Percentiles rank a stretch among this genome's conserved stretches.
These are phyloP conservation scores for Riparia riparia DNA, from an alignment of 2,113 vertebrate species.

Conservation along the genomic window DNA sequence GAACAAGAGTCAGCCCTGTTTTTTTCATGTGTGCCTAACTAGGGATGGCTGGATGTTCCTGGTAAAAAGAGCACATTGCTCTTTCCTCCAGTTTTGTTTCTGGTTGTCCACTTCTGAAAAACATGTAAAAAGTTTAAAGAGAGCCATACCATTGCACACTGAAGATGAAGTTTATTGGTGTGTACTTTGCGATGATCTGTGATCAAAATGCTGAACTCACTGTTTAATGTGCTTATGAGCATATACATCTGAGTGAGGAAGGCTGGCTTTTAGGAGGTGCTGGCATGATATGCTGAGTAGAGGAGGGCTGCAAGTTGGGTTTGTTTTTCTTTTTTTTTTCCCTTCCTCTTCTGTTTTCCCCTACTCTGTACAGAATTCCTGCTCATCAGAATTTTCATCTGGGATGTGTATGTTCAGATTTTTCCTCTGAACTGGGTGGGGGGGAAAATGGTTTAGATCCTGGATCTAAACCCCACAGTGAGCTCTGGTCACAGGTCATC, in stretches of 20 bases:
- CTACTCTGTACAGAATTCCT: background rate
- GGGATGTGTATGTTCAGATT: fast-evolving
- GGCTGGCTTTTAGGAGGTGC: background rate
- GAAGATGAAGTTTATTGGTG: background rate
- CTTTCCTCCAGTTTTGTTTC: background rate
- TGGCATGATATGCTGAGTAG: background rate
- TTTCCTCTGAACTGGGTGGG: background rate
- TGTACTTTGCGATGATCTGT: background rate
- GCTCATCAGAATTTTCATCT: background rate
- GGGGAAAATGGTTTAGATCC: background rate
- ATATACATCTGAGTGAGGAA: background rate
- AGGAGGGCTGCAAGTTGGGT: background rate
- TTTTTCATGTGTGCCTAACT: background rate
- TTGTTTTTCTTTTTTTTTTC: no score
- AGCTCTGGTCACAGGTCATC: background rate
- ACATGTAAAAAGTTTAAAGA: background rate
- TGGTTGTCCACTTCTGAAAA: background rate
- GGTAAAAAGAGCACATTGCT: background rate
- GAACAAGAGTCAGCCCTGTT: background rate
- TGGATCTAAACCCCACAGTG: background rate
- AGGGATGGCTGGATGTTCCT: background rate
- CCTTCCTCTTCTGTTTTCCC: background rate
- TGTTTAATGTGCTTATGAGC: background rate
- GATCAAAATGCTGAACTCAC: background rate
- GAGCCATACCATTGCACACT: background rate